Evolutionary conservation across 1,140 invertebrate species (phyloP), one percentile per base, ranked within the genome.

Genomic region (Delia radicum): DNA sequence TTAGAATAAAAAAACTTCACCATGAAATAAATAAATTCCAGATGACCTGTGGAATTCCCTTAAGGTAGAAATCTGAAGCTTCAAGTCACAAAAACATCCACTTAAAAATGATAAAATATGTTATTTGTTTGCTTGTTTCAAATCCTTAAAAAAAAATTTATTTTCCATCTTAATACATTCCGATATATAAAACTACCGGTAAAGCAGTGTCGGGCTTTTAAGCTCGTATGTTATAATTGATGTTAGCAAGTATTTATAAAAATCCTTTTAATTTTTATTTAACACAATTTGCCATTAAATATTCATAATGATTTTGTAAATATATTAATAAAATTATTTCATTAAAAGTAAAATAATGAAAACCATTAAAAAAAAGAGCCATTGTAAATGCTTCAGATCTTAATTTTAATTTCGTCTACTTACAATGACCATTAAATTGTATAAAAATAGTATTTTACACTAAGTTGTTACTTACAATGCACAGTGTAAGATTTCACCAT

Each of bases 321-420:
- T 55, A 55, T 55, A 2, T 55, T 21, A 6, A 18, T 55, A 55
- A 55, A n/a, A 18, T 18, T 18, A 18, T 55, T 21, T 55, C 21
- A 55, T 55, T 18, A 55, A 55, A 55, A 55, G 42, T 18, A 6
- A 21, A 55, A 18, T 15, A 55, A 21, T 18, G n/a, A 55, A 18
- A 6, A 18, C 7, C 7, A 55, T 2, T 18, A 55, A 55, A 4
- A 21, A 6, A n/a, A n/a, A 4, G 3, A 21, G 46, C 5, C 7
- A 3, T 3, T 55, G n/a, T 55, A 18, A 69, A 69, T 33, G 65
- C 26, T 33, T 69, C 18, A 69, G 65, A 69, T 69, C 65, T 69
- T 33, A 69, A 69, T 69, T 69, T 69, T 69, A 69, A 69, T 69
- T 69, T 69, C 65, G 21, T 33, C 65, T 69, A 69, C 21, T 69